These are phyloP conservation scores for Eira barbara DNA, from an alignment of 2,113 vertebrate species.

Conservation along the genomic window DNA sequence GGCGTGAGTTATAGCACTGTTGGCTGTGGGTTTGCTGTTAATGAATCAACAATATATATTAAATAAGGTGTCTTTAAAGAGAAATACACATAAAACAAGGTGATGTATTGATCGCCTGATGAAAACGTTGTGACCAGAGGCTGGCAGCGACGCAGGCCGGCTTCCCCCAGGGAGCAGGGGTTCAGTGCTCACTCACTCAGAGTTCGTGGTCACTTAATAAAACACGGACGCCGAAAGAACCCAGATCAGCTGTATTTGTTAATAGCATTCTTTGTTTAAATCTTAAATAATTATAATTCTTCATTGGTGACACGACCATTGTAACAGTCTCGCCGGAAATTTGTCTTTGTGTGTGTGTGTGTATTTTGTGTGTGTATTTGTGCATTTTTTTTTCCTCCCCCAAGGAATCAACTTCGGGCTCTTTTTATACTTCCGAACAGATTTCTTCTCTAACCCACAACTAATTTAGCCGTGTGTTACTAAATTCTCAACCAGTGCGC, in stretches of 20 bases:
- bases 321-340: background rate
- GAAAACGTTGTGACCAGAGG: background rate
- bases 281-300: background rate
- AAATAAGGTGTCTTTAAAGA: background rate
- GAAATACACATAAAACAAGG: background rate
- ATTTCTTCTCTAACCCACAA: background rate
- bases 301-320: too few relatives aligned
- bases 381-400: background rate
- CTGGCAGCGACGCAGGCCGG: background rate
- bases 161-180: background rate
- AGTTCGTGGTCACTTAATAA: background rate
- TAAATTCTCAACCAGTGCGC: background rate
- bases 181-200: background rate
- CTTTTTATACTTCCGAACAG: background rate
- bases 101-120: background rate
- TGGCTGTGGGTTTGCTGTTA: background rate
- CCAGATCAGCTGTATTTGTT: background rate
- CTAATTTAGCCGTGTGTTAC: background rate
- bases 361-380: too few relatives aligned
- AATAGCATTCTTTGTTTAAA: background rate
- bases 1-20: fast-evolving
- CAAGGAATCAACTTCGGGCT: background rate
- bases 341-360: too few relatives aligned
- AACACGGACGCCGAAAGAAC: background rate
- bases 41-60: background rate